phyloP scores from a whole-genome alignment of 2,888 invertebrate species.

The Orthosia cruda region DNA sequence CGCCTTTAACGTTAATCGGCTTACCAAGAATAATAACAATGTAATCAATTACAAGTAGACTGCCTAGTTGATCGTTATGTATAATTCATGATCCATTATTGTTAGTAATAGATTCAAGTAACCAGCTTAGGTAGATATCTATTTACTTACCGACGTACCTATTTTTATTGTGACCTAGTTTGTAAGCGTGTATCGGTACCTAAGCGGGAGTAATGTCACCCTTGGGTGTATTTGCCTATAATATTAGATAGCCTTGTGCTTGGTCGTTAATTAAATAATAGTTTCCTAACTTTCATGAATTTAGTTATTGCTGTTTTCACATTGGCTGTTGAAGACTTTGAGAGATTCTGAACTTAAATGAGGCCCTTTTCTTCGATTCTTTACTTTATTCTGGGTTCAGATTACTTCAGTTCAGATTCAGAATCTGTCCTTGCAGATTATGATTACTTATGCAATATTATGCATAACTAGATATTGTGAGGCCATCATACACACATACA shows the following conservation, averaged over 20 bases:
- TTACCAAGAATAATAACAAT: constrained; percentile 53
- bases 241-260: constrained; percentile 1
- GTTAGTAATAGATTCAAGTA: constrained; percentile 35
- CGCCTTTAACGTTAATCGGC: constrained; percentile 43
- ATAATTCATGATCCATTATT: constrained; percentile 53
- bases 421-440: background rate
- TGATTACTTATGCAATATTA: background rate
- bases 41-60: constrained; percentile 49
- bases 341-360: no score
- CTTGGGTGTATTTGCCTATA: background rate
- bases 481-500: no score
- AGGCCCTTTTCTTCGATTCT: no score
- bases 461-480: background rate
- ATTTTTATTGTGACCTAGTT: constrained; percentile 31
- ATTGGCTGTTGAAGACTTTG: no score
- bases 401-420: background rate
- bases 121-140: constrained; percentile 4
- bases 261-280: background rate
- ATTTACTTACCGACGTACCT: constrained; percentile 18
- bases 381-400: no score
- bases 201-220: constrained; percentile 9
- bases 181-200: constrained; percentile 6
- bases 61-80: constrained; percentile 27
- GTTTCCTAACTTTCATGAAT: background rate
- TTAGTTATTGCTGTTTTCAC: background rate